Evolutionary conservation across 2,797 vertebrate species (phyloP), one percentile per base, ranked within the genome.

Genomic region (Rhyacichthys aspro): DNA sequence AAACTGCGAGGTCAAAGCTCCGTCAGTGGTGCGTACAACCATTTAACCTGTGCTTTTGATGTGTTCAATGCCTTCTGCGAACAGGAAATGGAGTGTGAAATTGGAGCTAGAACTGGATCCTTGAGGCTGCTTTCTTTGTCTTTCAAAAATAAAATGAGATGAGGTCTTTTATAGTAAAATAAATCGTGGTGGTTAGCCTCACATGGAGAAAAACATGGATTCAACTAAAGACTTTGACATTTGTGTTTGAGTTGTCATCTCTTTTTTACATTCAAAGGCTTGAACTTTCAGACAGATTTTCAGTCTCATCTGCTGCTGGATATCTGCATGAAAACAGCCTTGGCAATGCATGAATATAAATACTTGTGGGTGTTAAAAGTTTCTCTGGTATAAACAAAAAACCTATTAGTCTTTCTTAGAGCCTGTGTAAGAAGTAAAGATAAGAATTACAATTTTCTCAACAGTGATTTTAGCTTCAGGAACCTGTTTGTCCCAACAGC

Each of bases 1-100:
- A 43, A 64, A n/a, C 56, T 64, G 56, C 72, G 73, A 82, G 70
- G 59, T 81, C 70, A 80, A 42, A 2, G 61, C 63, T 52, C 54
- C 57, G 63, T 78, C 67, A 58, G 62, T 39, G 64, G 54, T 34
- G 71, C 62, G 41, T 69, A 54, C 6, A 78, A 52, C 69, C 71
- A 59, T 68, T 45, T 44, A 61, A 55, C 82, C 76, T 72, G 66
- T 28, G 63, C 49, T 63, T 75, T 72, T 50, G 62, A 82, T 81
- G 63, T 61, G 63, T 62, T 50, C 66, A 33, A 55, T 66, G 71
- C 63, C 65, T 72, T 73, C 73, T 68, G 84, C 72, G 72, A 15
- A 59, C 12, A 52, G 66, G 70, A 83, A 88, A 86, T 85, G 71
- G 76, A 78, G 65, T 80, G 79, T 88, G 75, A 87, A 88, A 79